A percentile compares a stretch with the other conserved stretches of the same genome.
phyloP scores from a whole-genome alignment of 1,140 invertebrate genomes.

The Lepidostoma basale region DNA sequence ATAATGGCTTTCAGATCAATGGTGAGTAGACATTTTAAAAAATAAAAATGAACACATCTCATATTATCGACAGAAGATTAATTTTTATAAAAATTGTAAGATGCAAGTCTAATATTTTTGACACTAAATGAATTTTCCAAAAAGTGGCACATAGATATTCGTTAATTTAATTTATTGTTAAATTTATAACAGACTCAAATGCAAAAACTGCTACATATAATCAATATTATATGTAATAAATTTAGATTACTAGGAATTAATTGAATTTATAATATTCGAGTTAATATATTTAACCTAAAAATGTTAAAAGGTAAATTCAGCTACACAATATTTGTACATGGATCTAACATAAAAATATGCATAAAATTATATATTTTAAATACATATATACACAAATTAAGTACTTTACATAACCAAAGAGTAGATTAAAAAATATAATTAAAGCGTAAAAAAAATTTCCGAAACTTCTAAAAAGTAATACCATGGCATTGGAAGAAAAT shows the following conservation, averaged over 20 bases:
- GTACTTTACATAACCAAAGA: neutral
- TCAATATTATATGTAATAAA: neutral
- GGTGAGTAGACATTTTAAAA: too few relatives aligned
- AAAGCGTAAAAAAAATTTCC: neutral
- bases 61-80: too few relatives aligned
- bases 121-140: too few relatives aligned
- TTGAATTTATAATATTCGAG: neutral
- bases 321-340: constrained; percentile 13
- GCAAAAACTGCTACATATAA: too few relatives aligned
- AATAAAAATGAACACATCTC: too few relatives aligned
- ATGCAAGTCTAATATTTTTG: too few relatives aligned
- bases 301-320: too few relatives aligned
- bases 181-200: too few relatives aligned
- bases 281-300: neutral
- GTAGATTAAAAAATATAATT: neutral
- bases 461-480: neutral
- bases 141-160: too few relatives aligned
- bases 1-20: too few relatives aligned
- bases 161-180: too few relatives aligned
- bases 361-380: neutral
- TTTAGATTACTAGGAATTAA: neutral
- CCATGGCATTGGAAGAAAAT: neutral
- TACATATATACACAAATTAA: neutral
- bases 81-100: too few relatives aligned
- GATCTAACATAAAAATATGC: neutral